Evolutionary conservation across 2,797 vertebrate genomes (phyloP).

Genomic region (Enteromius anoplus): DNA sequence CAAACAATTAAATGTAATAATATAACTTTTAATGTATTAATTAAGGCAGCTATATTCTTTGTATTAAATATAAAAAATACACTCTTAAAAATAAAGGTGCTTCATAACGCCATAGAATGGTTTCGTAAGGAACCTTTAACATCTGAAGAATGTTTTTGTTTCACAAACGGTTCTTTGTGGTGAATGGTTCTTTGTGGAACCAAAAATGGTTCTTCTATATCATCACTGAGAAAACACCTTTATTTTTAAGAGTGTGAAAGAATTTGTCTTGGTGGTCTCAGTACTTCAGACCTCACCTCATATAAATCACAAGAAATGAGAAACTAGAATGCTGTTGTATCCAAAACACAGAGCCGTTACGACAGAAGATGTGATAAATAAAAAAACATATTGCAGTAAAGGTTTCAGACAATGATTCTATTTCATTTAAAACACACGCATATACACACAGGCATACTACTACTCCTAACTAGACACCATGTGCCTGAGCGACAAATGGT

Average conservation of each 20-base stretch:
- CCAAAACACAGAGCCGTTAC: neutral
- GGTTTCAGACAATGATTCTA: neutral
- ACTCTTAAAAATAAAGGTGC: neutral
- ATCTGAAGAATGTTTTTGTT: too few relatives aligned
- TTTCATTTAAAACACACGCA: neutral
- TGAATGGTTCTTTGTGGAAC: too few relatives aligned
- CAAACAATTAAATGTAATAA: neutral
- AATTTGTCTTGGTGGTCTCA: neutral
- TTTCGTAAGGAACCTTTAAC: too few relatives aligned
- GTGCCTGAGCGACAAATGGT: constrained; percentile 34
- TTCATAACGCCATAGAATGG: too few relatives aligned
- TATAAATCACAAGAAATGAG: constrained; percentile 7
- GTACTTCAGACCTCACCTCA: neutral
- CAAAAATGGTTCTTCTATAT: too few relatives aligned
- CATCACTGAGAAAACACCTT: too few relatives aligned
- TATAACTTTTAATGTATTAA: neutral
- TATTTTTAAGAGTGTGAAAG: too few relatives aligned
- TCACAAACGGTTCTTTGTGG: too few relatives aligned
- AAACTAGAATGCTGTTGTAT: neutral
- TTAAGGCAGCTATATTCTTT: neutral
- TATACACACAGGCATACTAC: neutral
- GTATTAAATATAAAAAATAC: neutral
- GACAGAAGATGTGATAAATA: neutral
- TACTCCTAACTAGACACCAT: constrained; percentile 4
- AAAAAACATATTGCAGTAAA: neutral